These are phyloP conservation scores for Samia ricini DNA, from an alignment of 1,140 invertebrate species.

Conservation along the genomic window DNA sequence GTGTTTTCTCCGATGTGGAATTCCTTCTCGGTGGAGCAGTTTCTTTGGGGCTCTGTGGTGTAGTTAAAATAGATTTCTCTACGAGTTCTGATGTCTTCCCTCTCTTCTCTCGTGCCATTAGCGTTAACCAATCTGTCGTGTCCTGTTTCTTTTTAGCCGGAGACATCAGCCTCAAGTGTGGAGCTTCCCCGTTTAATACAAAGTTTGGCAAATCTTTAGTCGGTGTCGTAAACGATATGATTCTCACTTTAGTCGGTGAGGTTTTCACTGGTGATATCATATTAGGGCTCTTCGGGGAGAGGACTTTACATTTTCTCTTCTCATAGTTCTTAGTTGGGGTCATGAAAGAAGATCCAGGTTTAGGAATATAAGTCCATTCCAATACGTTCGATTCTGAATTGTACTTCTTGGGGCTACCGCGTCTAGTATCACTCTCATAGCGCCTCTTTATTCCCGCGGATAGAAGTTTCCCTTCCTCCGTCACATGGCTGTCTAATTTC, in stretches of 20 bases:
- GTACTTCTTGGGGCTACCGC: slow-evolving; percentile 9
- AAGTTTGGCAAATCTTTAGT: slow-evolving; percentile 88
- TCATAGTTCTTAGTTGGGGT: slow-evolving; percentile 61
- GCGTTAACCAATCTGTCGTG: slow-evolving; percentile 85
- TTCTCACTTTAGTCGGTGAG: slow-evolving; percentile 42
- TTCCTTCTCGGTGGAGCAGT: slow-evolving; percentile 70
- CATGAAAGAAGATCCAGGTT: slow-evolving; percentile 48
- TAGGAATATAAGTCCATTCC: slow-evolving; percentile 44
- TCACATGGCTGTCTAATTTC: slow-evolving; percentile 30
- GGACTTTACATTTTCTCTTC: slow-evolving; percentile 35
- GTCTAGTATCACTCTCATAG: slow-evolving; percentile 7
- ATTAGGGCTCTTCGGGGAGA: slow-evolving; percentile 44
- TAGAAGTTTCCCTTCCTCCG: slow-evolving; percentile 29
- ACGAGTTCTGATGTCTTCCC: slow-evolving; percentile 21
- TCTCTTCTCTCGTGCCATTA: slow-evolving; percentile 80
- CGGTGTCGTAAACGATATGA: slow-evolving; percentile 78
- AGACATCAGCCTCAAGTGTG: slow-evolving; percentile 84
- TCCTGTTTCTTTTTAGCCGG: slow-evolving; percentile 82
- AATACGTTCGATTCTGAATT: slow-evolving; percentile 3
- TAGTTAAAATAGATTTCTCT: slow-evolving; percentile 71
- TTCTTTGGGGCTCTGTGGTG: slow-evolving; percentile 80
- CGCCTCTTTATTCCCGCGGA: slow-evolving; percentile 39
- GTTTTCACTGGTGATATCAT: slow-evolving; percentile 33
- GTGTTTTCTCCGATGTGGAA: slow-evolving; percentile 49
- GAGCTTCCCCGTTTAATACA: slow-evolving; percentile 85